Evolutionary conservation across 2,888 invertebrate species (phyloP), one percentile per base, ranked within the genome.

Genomic region (Eucera pruinosa): DNA sequence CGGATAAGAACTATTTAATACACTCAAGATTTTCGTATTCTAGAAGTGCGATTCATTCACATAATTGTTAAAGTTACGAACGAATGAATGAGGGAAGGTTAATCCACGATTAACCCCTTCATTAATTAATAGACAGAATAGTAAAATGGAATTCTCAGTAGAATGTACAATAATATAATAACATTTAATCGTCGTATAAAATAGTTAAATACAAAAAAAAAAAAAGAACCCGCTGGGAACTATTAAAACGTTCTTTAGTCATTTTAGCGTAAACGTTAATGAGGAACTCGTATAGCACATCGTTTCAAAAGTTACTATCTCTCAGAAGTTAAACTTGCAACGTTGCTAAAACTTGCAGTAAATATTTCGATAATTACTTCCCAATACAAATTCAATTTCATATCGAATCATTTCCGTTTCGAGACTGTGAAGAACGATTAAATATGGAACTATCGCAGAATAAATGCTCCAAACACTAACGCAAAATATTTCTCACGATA

Each of bases 261-360:
- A 45, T 13, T 54, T 27, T 47, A 48, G 15, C n/a, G n/a, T n/a
- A 60, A 25, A 57, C 13, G 55, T 15, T 23, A 36, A 23, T 39
- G 52, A 75, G 77, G 62, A 77, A 75, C 68, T 75, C 27, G 23
- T n/a, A 36, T 48, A 73, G 47, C 66, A 60, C 23, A 20, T 30
- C 11, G 0, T 23, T 33, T 45, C 20, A 30, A 20, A 13, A 13
- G 4, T 13, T 13, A 7, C 58, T 13, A 11, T n/a, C n/a, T n/a
- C 25, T 13, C 6, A 7, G 30, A 41, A 18, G 0, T 30, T 18
- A 18, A 27, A 61, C 30, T 33, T 20, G 30, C 7, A 20, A 18
- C 18, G 13, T 20, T 4, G 18, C 41, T 27, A 18, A 6, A 13
- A 60, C n/a, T n/a, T 47, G 36, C 23, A 13, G 13, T 30, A 50